Conservation (phyloP, 2,797 vertebrate species). For the Rallus crepitans region DNA sequence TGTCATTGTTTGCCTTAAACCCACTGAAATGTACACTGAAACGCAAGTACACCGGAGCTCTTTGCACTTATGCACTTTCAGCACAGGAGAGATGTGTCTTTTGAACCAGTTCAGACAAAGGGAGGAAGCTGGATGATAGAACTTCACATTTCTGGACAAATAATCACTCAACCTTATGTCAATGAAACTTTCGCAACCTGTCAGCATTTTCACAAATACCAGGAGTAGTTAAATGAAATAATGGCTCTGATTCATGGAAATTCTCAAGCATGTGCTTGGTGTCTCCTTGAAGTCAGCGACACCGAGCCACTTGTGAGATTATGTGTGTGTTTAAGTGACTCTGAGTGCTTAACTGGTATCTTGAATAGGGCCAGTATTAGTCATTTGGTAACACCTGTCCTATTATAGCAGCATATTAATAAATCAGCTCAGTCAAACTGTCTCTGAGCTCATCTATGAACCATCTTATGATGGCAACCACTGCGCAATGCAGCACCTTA, state of each 20-base stretch:
- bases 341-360: neutral
- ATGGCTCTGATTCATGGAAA: neutral
- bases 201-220: neutral
- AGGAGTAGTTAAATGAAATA: neutral
- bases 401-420: conserved; percentile 2
- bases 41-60: neutral
- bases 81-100: neutral
- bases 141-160: neutral
- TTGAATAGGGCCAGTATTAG: neutral
- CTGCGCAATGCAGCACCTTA: neutral
- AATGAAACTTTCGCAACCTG: neutral
- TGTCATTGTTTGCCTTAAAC: neutral
- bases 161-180: neutral
- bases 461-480: neutral
- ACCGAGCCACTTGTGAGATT: neutral
- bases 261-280: neutral
- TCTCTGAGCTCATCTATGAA: conserved; percentile 18
- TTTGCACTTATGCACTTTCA: neutral
- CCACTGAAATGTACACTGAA: neutral
- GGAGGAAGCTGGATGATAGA: neutral
- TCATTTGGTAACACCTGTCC: conserved; percentile 26
- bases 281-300: neutral
- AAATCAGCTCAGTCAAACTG: neutral
- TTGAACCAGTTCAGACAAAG: conserved; percentile 9
- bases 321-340: neutral